phyloP scores from a whole-genome alignment of 2,888 invertebrate genomes.

The Trypoxylon attenuatum region DNA sequence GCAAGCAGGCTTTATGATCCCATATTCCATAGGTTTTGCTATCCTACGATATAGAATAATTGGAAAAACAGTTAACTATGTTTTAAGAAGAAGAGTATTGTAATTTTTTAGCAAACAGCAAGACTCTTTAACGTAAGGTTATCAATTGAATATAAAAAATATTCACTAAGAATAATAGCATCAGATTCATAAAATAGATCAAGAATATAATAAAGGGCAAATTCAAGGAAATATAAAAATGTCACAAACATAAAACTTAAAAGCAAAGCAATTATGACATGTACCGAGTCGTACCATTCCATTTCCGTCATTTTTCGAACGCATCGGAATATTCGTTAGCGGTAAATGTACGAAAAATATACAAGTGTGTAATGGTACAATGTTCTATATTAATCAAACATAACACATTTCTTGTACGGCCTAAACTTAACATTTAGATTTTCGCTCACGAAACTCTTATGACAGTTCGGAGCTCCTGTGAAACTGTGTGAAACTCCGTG shows the following conservation, averaged over 20 bases:
- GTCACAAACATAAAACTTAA: neutral
- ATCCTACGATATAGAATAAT: constrained; percentile 66
- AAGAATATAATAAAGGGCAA: neutral
- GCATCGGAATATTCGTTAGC: constrained; percentile 1
- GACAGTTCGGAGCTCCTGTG: neutral
- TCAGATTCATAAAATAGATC: too few species aligned
- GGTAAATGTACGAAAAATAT: constrained; percentile 3
- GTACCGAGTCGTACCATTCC: constrained; percentile 57
- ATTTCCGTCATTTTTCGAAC: constrained; percentile 58
- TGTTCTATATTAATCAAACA: constrained; percentile 1
- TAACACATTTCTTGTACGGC: neutral
- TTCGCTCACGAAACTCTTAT: neutral
- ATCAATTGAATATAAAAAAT: too few species aligned
- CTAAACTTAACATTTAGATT: constrained; percentile 6
- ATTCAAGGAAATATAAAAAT: constrained; percentile 1
- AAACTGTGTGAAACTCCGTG: too few species aligned
- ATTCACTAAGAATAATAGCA: too few species aligned
- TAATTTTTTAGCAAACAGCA: too few species aligned
- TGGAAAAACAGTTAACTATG: too few species aligned
- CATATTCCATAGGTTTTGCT: constrained; percentile 60
- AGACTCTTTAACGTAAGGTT: too few species aligned
- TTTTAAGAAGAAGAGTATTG: too few species aligned
- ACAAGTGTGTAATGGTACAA: neutral
- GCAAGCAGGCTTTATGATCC: constrained; percentile 40
- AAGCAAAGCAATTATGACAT: neutral